phyloP scores from a whole-genome alignment of 2,113 vertebrate genomes.

The Danionella cerebrum region DNA sequence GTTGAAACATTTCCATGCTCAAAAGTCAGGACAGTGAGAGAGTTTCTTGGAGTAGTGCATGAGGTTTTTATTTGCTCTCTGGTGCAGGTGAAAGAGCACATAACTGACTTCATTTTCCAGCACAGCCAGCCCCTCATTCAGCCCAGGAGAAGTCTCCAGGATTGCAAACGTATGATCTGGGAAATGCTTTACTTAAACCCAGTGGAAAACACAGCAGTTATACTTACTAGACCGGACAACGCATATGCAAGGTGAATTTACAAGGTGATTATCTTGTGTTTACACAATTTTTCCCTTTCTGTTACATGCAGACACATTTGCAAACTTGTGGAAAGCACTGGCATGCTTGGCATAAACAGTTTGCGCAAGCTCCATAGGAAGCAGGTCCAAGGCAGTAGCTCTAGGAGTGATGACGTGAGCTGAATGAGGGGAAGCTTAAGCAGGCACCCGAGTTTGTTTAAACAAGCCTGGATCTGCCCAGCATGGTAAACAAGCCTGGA shows the following conservation, averaged over 20 bases:
- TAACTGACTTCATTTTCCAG: conserved; percentile 20
- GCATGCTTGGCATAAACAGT: conserved; percentile 23
- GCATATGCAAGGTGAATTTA: neutral
- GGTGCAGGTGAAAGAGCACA: conserved; percentile 20
- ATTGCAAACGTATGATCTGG: conserved; percentile 18
- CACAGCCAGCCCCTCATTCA: neutral
- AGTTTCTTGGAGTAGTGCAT: neutral
- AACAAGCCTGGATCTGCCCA: conserved; percentile 49
- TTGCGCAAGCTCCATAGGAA: conserved; percentile 32
- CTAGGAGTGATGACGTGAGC: conserved; percentile 53
- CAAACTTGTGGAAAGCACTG: neutral
- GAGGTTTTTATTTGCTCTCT: conserved; percentile 16
- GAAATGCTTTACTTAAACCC: neutral
- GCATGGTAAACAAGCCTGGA: conserved; percentile 62
- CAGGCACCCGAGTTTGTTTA: conserved; percentile 58
- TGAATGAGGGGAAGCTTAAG: conserved; percentile 43
- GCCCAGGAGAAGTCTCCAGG: conserved; percentile 3
- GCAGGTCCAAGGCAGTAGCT: conserved; percentile 41
- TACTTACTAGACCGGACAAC: conserved; percentile 3
- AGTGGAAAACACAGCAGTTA: neutral
- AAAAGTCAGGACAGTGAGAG: neutral
- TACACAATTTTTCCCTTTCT: neutral
- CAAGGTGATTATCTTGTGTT: neutral
- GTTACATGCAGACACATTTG: neutral
- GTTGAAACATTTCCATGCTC: neutral